A percentile compares a stretch with the other conserved stretches of the same genome.
Evolutionary conservation across 2,113 vertebrate genomes (phyloP).

Genomic region (Hippocampus comes): DNA sequence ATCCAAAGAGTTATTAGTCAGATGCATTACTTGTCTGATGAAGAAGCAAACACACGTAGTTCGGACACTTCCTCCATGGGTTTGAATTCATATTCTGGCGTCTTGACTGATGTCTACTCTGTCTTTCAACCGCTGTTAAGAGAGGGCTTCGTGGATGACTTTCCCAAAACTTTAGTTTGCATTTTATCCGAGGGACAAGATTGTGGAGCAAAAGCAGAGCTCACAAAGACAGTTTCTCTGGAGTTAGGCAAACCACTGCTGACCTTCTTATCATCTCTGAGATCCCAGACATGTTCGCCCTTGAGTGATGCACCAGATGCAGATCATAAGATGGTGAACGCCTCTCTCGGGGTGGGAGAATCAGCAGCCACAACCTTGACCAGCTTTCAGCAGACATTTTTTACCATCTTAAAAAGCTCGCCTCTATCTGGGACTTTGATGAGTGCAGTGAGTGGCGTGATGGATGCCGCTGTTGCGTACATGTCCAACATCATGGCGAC

Average conservation of each 20-base stretch:
- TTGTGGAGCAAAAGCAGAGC: slow-evolving; percentile 64
- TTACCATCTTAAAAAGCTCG: slow-evolving; percentile 43
- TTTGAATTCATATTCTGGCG: slow-evolving; percentile 34
- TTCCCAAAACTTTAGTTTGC: slow-evolving; percentile 64
- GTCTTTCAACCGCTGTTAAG: slow-evolving; percentile 44
- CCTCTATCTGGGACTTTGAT: slow-evolving; percentile 48
- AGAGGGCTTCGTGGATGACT: slow-evolving; percentile 48
- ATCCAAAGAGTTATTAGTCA: slow-evolving; percentile 50
- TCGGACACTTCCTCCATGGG: neutral
- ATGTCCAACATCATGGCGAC: slow-evolving; percentile 34
- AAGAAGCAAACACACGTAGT: slow-evolving; percentile 5
- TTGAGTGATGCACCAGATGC: neutral
- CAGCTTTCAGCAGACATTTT: slow-evolving; percentile 47
- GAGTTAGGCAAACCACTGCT: slow-evolving; percentile 50
- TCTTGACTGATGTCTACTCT: slow-evolving; percentile 42
- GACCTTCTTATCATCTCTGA: slow-evolving; percentile 45
- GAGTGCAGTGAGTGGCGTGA: slow-evolving; percentile 29
- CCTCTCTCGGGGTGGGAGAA: slow-evolving; percentile 34
- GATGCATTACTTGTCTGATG: slow-evolving; percentile 46
- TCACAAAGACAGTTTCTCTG: slow-evolving; percentile 48
- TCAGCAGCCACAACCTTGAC: neutral
- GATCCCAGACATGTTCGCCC: slow-evolving; percentile 53
- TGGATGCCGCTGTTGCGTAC: slow-evolving; percentile 51
- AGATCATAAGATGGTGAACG: slow-evolving; percentile 12
- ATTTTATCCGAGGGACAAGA: slow-evolving; percentile 58